Percentiles rank a stretch among this genome's conserved stretches.
phyloP scores from a whole-genome alignment of 30 jellyfish, hydroid and myxozoan species.

The Hydra vulgaris region DNA sequence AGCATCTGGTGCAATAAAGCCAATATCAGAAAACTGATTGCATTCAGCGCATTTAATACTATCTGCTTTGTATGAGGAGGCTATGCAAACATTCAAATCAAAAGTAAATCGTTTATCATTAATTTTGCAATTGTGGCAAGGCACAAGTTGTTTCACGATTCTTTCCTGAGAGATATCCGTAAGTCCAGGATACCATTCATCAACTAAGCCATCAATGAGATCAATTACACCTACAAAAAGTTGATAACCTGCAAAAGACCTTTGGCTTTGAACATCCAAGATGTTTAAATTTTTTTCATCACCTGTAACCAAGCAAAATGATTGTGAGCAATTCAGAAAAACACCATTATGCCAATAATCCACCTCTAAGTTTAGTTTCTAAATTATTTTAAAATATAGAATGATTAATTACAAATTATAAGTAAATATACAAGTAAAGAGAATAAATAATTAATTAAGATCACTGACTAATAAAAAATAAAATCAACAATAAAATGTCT shows the following conservation, averaged over 20 bases:
- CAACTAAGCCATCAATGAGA: conserved; percentile 54
- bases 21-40: conserved; percentile 28
- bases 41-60: conserved; percentile 67
- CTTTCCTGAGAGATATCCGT: conserved; percentile 24
- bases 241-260: conserved; percentile 51
- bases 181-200: conserved; percentile 95
- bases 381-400: background rate
- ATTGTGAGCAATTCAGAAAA: conserved; percentile 43
- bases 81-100: conserved; percentile 43
- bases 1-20: conserved; percentile 73
- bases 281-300: background rate
- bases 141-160: conserved; percentile 35
- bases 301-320: conserved; percentile 29
- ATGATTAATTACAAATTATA: background rate
- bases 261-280: conserved; percentile 43
- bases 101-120: conserved; percentile 19
- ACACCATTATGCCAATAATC: conserved; percentile 84
- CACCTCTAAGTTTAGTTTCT: conserved; percentile 14
- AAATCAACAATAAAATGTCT: too few species aligned
- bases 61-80: conserved; percentile 57
- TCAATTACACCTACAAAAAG: conserved; percentile 67
- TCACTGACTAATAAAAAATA: too few species aligned
- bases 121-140: conserved; percentile 39
- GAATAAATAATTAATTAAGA: too few species aligned
- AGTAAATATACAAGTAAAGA: too few species aligned